phyloP scores from a whole-genome alignment of 2,888 invertebrate genomes.

The Petrolisthes manimaculis region DNA sequence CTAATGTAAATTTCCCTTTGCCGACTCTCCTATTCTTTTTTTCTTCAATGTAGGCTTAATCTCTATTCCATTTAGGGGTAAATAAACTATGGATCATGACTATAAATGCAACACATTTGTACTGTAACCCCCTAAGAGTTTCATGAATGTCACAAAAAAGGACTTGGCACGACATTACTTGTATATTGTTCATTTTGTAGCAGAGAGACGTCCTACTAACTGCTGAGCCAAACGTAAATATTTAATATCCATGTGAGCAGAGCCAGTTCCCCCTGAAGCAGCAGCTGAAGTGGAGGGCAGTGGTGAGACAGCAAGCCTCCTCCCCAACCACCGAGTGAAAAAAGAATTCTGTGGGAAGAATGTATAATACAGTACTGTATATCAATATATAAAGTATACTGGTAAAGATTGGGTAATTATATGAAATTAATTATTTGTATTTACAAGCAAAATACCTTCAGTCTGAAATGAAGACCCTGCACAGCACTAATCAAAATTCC shows the following conservation, averaged over 20 bases:
- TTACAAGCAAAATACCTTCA: neutral
- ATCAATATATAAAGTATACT: neutral
- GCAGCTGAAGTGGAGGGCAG: constrained; percentile 30
- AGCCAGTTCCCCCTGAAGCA: constrained; percentile 14
- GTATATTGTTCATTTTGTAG: constrained; percentile 35
- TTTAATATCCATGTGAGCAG: constrained; percentile 38
- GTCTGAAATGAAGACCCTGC: neutral
- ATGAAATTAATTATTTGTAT: neutral
- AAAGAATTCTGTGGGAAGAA: constrained; percentile 56
- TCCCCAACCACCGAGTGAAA: constrained; percentile 59
- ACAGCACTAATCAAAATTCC: no score
- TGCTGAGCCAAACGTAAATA: constrained; percentile 51
- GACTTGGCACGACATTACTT: no score
- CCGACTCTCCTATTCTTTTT: no score
- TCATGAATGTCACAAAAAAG: no score
- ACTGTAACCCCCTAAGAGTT: no score
- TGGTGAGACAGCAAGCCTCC: constrained; percentile 44
- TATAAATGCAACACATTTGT: no score
- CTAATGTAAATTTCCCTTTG: no score
- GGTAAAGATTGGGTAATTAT: neutral
- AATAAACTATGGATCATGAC: no score
- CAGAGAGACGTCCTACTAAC: constrained; percentile 37
- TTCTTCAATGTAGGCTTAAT: no score
- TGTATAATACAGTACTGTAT: no score
- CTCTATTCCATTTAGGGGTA: no score